A percentile compares a stretch with the other conserved stretches of the same genome.
Conservation (phyloP, 2,797 vertebrate species). For the Cygnus olor region DNA sequence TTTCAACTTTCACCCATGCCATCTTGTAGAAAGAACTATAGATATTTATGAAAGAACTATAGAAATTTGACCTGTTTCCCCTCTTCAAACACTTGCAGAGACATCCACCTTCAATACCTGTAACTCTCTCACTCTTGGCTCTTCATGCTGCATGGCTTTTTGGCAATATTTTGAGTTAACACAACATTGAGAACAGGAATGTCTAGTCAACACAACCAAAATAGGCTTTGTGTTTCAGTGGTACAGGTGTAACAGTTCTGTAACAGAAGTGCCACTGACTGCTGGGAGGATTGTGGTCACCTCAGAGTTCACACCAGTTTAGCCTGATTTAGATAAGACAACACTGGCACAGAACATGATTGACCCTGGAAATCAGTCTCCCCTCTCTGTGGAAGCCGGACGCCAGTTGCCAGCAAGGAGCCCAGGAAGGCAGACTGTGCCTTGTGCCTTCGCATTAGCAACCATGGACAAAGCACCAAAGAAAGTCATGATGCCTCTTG, state of each 20-base stretch:
- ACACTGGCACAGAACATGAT: not conserved
- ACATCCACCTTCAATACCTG: not conserved
- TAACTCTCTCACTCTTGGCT: not conserved
- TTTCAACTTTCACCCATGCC: not conserved
- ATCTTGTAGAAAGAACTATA: not conserved
- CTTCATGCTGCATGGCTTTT: not conserved
- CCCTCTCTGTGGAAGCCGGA: not conserved
- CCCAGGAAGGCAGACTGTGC: not conserved
- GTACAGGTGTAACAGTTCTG: not conserved
- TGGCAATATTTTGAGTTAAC: not conserved
- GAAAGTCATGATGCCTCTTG: fast-evolving
- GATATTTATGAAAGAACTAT: not conserved
- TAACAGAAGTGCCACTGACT: not conserved
- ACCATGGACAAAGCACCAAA: fast-evolving
- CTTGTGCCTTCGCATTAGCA: not conserved
- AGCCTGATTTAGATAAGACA: not conserved
- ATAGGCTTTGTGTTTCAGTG: not conserved
- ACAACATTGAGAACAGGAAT: not conserved
- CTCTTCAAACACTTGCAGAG: not conserved
- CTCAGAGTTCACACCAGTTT: not conserved
- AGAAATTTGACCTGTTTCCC: not conserved
- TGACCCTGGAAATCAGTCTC: not conserved
- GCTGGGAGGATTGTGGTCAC: not conserved
- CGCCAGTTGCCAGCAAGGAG: not conserved
- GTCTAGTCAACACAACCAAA: not conserved